Base-by-base conservation (phyloP, 64 coral and sea anemone genomes). In the Stylophora pistillata region DNA sequence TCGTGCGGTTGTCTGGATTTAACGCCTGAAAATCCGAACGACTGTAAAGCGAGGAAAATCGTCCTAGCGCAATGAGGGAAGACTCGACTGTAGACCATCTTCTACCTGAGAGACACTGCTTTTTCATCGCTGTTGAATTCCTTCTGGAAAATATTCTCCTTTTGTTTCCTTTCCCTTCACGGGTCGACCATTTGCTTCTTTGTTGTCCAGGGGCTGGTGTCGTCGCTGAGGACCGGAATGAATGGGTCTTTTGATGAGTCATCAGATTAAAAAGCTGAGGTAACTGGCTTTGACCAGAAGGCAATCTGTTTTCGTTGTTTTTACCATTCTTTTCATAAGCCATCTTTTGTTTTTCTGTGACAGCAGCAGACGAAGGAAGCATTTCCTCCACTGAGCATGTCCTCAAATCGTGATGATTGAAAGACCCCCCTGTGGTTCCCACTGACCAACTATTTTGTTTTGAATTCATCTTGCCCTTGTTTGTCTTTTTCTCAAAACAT, bases 221-320 rank as follows among this genome's bases (percentile, higher is more conserved):
- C 62, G 53, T 84, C 53, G 80, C 80, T 27, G 58, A 53, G 9
- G 61, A 53, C n/a, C 80, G 80, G 69, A 84, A 84, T 0, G 80
- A 84, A 70, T 68, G 33, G 0, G 80, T 69, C 15, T 20, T 27
- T 53, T 84, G 61, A 10, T 84, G 31, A n/a, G 80, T 54, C 80
- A 84, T 70, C 34, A 84, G 53, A 37, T 33, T 25, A 34, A 82
- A 68, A 23, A 82, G 79, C 18, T 65, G 30, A 47, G 58, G 79
- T 30, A 82, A 17, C 15, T 82, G 79, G 29, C 79, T 82, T 61
- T 65, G 80, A 29, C 59, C 69, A 15, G 13, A 53, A 21, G 37
- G 16, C 53, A 21, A 9, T 53, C 14, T 16, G 32, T 70, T 13
- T 53, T 10, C 13, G 10, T 12, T n/a, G 30, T 53, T 27, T n/a